These are phyloP conservation scores for Chelonus insularis DNA, from an alignment of 1,140 invertebrate species.

Conservation along the genomic window DNA sequence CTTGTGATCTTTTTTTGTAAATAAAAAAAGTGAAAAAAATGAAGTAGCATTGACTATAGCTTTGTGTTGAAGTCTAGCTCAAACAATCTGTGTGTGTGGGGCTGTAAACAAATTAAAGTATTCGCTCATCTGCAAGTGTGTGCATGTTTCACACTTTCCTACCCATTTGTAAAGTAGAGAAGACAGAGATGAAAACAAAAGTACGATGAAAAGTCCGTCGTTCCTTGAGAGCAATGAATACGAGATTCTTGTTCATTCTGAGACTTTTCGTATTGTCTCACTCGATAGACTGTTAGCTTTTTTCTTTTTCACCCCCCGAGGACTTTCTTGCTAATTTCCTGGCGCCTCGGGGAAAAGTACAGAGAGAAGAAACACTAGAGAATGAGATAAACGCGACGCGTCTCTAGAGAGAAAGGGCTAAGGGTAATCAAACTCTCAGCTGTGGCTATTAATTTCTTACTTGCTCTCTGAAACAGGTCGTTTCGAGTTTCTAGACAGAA, in stretches of 20 bases:
- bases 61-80: too few relatives aligned
- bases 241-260: background rate
- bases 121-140: constrained; percentile 24
- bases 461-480: constrained; percentile 13
- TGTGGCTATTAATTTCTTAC: constrained; percentile 37
- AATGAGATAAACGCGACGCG: constrained; percentile 29
- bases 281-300: constrained; percentile 16
- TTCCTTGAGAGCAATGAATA: constrained; percentile 15
- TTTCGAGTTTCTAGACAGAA: constrained; percentile 12
- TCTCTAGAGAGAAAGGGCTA: background rate
- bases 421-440: constrained; percentile 36
- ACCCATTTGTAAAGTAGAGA: background rate
- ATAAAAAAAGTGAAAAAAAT: too few relatives aligned
- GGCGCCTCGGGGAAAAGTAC: constrained; percentile 18
- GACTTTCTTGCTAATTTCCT: constrained; percentile 35
- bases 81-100: too few relatives aligned
- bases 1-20: too few relatives aligned
- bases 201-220: background rate
- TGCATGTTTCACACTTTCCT: constrained; percentile 3
- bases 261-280: constrained; percentile 24
- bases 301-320: constrained; percentile 14
- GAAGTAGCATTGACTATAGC: too few relatives aligned
- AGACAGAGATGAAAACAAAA: constrained; percentile 3
- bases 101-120: constrained; percentile 35
- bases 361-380: constrained; percentile 16